Evolutionary conservation across 1,140 invertebrate species (phyloP), one percentile per base, ranked within the genome.

Genomic region (Cotesia vestalis): DNA sequence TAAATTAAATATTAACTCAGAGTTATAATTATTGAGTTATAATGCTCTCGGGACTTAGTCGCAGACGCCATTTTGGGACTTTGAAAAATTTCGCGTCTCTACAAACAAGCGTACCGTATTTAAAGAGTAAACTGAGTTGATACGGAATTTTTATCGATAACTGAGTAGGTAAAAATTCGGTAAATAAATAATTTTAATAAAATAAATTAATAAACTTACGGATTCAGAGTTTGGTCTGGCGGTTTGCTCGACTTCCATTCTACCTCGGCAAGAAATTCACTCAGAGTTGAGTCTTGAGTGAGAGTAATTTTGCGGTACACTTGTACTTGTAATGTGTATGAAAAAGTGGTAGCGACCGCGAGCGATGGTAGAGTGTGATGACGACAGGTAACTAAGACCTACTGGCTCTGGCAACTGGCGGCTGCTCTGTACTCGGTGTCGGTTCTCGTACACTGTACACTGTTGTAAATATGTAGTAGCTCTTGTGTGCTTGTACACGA

Each of bases 41-140:
- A 46, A 46, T 46, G 40, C 40, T 46, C 40, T 46, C 40, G 85
- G 90, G 89, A 91, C 89, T 91, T 90, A 90, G 89, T 89, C 89
- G 88, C 89, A 90, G 92, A 91, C 92, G 92, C 92, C 92, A 93
- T 93, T 91, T 93, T 93, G 90, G 91, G 91, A 93, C 91, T 93
- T 93, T 92, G 91, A 92, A 93, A 92, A 92, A 88, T 92, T 92
- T 91, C 86, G 88, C 85, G 78, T 81, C 79, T 73, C 62, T 59
- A 68, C 34, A 66, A 80, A 68, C 34, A 66, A 80, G 67, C 72
- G 73, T 73, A 66, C 68, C 55, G 35, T 66, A 69, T 71, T 69
- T 59, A 79, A 84, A 83, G 82, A 85, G 81, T 68, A 81, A 84
- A 83, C 74, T 70, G 70, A 52, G 35, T 6, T 75, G 76, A 77